Conservation (phyloP, 2,113 vertebrate species). For the Salvelinus namaycush region DNA sequence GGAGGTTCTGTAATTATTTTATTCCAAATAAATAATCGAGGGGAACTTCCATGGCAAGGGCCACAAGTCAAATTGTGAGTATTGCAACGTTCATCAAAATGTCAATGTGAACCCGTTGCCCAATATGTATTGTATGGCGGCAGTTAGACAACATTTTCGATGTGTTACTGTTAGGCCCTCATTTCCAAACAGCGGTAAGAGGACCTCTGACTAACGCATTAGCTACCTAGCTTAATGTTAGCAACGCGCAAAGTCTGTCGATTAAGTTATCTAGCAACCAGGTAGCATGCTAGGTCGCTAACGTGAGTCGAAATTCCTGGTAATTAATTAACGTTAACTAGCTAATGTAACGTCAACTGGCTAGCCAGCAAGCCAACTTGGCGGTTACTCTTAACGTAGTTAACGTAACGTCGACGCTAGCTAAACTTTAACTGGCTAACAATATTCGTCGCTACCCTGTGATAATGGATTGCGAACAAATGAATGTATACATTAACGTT, state of each 20-base stretch:
- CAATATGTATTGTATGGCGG: slow-evolving; percentile 43
- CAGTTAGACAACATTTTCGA: slow-evolving; percentile 66
- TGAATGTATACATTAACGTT: no score
- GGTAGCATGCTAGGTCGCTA: no score
- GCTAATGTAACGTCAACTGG: no score
- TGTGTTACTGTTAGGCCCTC: slow-evolving; percentile 58
- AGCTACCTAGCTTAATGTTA: no score
- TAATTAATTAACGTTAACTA: no score
- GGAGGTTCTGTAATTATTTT: slow-evolving; percentile 83
- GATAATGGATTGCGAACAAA: no score
- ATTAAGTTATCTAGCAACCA: no score
- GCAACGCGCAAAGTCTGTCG: slow-evolving; percentile 4
- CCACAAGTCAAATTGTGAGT: slow-evolving; percentile 92
- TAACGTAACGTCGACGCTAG: no score
- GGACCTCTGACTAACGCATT: slow-evolving; percentile 39
- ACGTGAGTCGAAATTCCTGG: not conserved
- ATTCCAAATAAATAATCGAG: slow-evolving; percentile 81
- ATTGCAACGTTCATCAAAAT: slow-evolving; percentile 34
- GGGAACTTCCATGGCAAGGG: slow-evolving; percentile 92
- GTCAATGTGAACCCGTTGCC: slow-evolving; percentile 59
- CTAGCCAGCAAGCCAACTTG: no score
- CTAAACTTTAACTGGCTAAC: no score
- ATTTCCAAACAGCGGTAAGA: slow-evolving; percentile 49
- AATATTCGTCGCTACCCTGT: no score
- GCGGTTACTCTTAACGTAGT: no score